These are phyloP conservation scores for Erinaceus europaeus DNA, from an alignment of 2,113 vertebrate species.

Conservation along the genomic window DNA sequence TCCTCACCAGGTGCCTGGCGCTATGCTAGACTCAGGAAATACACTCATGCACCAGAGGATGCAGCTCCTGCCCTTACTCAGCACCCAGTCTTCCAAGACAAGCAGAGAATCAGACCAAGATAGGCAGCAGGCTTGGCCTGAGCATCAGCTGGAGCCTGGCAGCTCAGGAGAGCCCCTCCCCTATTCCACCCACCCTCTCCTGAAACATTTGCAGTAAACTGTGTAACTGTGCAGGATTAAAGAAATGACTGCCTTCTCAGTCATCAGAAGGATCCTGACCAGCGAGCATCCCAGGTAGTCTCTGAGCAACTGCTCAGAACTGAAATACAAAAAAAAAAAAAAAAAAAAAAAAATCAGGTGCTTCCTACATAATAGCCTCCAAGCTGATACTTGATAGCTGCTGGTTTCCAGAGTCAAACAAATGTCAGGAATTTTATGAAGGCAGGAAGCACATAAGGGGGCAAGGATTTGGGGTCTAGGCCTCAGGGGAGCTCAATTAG, in stretches of 20 bases:
- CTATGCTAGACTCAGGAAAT: not conserved
- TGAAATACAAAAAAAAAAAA: no score
- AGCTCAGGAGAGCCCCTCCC: not conserved
- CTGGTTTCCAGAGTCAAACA: conserved; percentile 64
- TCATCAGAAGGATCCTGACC: conserved; percentile 48
- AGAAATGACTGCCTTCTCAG: conserved; percentile 14
- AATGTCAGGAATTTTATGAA: conserved; percentile 67
- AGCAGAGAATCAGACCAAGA: conserved; percentile 46
- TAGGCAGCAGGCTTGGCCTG: not conserved
- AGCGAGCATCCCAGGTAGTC: conserved; percentile 37
- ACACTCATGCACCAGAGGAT: not conserved
- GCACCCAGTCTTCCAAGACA: not conserved
- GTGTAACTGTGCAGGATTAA: conserved; percentile 41
- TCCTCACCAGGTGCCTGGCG: not conserved
- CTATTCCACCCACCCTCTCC: not conserved
- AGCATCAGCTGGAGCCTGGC: not conserved
- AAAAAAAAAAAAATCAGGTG: conserved; percentile 68
- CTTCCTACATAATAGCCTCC: conserved; percentile 65
- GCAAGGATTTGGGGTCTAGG: conserved; percentile 58
- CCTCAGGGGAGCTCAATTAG: conserved; percentile 68
- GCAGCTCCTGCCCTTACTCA: not conserved
- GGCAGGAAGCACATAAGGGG: conserved; percentile 66
- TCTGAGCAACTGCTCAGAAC: not conserved
- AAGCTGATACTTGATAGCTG: conserved; percentile 62
- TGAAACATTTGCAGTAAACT: conserved; percentile 44